Evolutionary conservation across 1,140 invertebrate species (phyloP), one percentile per base, ranked within the genome.

Genomic region (Procambarus virginalis): DNA sequence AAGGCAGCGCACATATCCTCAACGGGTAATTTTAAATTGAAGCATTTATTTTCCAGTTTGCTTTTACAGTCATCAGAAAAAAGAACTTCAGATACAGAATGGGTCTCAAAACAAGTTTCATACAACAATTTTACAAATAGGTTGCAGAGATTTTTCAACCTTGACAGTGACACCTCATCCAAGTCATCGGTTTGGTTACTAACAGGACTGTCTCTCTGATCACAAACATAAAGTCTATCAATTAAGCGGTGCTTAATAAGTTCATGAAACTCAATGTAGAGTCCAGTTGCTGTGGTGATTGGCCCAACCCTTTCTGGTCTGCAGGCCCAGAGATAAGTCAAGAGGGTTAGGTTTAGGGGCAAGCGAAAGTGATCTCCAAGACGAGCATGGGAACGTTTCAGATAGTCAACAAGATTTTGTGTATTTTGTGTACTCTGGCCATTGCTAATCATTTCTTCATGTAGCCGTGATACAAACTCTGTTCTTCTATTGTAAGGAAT

Each of bases 271-370:
- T 58, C 79, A 73, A 88, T 70, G 78, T 81, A 88, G 12, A 88
- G 78, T 5, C 64, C 76, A 70, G 86, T 88, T 10, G 86, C 58
- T 9, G 86, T 70, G n/a, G 86, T 88, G 22, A 81, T 60, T 5
- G 77, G 70, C 48, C 81, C 81, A 22, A 88, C 77, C 64, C 34
- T 9, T 4, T 10, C 12, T 6, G 86, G 77, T 14, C 51, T 49
- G 34, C 22, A 34, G 22, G 86, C 86, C 86, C 86, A 88, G 20
- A 88, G 68, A 68, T 88, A 88, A 20, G 86, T 88, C 22, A 88
- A 51, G 9, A 88, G 86, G 22, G 86, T 88, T n/a, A 88, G 64
- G 64, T 88, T 88, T 22, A 88, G 86, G 14, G 86, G 86, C 55
- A 88, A 58, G 20, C 78, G 86, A 51, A 51, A 88, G 45, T 88